Evolutionary conservation across 2,888 invertebrate genomes (phyloP).

Genomic region (Nymphalis polychloros): DNA sequence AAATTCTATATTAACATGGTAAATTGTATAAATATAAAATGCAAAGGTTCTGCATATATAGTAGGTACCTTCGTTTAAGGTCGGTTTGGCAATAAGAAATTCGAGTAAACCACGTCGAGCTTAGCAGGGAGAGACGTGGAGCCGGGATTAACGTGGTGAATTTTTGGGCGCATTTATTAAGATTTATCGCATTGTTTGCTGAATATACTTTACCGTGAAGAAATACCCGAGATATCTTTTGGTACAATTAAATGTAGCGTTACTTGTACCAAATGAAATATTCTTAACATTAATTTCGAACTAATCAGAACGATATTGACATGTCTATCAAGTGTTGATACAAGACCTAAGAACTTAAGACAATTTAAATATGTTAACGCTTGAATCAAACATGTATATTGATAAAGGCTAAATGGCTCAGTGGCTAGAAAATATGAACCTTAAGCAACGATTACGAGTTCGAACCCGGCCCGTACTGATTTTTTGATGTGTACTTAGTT

Average conservation of each 20-base stretch:
- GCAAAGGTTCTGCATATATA: constrained; percentile 11
- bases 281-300: neutral
- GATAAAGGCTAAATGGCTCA: too few relatives aligned
- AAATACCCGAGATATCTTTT: constrained; percentile 32
- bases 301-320: neutral
- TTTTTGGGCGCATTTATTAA: constrained; percentile 44
- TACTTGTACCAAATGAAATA: neutral
- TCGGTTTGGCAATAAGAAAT: constrained; percentile 31
- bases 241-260: constrained; percentile 26
- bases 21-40: constrained; percentile 13
- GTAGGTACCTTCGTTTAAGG: constrained; percentile 9
- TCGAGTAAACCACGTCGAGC: constrained; percentile 29
- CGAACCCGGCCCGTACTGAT: too few relatives aligned
- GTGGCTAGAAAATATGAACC: too few relatives aligned
- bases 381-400: too few relatives aligned
- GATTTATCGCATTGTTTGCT: constrained; percentile 44
- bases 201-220: constrained; percentile 33
- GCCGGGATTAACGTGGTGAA: constrained; percentile 34
- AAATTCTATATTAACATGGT: constrained; percentile 4
- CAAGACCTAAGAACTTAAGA: too few relatives aligned
- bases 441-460: too few relatives aligned
- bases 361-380: too few relatives aligned
- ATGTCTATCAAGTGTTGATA: neutral
- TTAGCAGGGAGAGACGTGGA: constrained; percentile 25
- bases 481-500: too few relatives aligned